Conservation (phyloP, 2,797 vertebrate genomes). For the Etheostoma perlongum region DNA sequence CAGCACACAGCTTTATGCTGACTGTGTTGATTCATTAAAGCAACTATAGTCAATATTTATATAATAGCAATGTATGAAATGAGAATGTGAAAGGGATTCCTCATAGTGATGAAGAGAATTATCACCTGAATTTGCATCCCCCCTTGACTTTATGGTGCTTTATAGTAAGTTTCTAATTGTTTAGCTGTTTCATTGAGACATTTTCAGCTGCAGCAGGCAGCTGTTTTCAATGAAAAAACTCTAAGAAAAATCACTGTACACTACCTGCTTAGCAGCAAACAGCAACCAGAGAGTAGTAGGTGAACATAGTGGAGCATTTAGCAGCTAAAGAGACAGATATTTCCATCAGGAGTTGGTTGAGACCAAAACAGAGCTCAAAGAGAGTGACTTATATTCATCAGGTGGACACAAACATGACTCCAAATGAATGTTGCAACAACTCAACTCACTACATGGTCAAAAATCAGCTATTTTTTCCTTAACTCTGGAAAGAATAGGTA, state of each 20-base stretch:
- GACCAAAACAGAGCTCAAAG: slow-evolving; percentile 1
- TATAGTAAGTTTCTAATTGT: background rate
- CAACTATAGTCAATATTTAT: background rate
- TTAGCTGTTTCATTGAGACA: background rate
- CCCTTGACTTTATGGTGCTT: background rate
- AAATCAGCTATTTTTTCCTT: background rate
- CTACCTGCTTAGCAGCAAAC: background rate
- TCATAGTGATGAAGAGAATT: background rate
- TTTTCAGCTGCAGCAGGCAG: background rate
- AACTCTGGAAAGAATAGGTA: too few relatives aligned
- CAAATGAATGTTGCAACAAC: background rate
- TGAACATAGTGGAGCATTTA: background rate
- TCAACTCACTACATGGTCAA: background rate
- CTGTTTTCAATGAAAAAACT: background rate
- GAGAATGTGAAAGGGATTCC: background rate
- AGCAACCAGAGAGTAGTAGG: background rate
- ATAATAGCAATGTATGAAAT: background rate
- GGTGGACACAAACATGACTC: background rate
- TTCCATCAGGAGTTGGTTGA: background rate
- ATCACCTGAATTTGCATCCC: background rate
- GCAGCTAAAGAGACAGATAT: slow-evolving; percentile 2
- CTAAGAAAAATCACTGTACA: background rate
- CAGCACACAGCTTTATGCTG: background rate
- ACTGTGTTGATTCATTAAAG: background rate
- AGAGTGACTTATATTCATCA: background rate